A percentile compares a stretch with the other conserved stretches of the same genome.
Conservation (phyloP, 23 tunicate genomes). For the Diplosoma virens region DNA sequence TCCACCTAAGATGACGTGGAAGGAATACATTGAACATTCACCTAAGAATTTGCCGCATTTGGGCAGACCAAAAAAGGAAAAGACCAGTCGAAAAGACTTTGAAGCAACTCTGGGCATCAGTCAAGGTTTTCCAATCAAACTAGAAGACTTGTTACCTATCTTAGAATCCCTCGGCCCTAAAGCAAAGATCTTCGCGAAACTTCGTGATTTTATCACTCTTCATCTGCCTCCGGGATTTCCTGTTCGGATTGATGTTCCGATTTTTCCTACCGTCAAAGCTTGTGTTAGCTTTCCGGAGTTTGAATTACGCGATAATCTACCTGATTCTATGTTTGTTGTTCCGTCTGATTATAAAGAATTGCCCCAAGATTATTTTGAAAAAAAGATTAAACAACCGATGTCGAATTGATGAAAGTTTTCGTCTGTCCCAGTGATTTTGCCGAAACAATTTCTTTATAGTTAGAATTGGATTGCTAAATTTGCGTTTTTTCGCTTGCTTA, state of each 20-base stretch:
- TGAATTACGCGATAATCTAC: slow-evolving; percentile 39
- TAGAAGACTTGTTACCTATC: slow-evolving; percentile 71
- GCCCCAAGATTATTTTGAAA: slow-evolving; percentile 57
- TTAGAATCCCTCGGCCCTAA: slow-evolving; percentile 77
- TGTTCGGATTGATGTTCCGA: slow-evolving; percentile 71
- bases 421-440: too few relatives aligned
- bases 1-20: slow-evolving; percentile 37
- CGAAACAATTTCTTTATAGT: too few relatives aligned
- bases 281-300: slow-evolving; percentile 78
- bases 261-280: slow-evolving; percentile 88
- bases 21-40: slow-evolving; percentile 26
- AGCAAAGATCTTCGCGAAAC: slow-evolving; percentile 65
- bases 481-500: too few relatives aligned
- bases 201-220: slow-evolving; percentile 70
- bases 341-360: slow-evolving; percentile 45
- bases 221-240: slow-evolving; percentile 90
- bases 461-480: too few relatives aligned
- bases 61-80: slow-evolving; percentile 53
- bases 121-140: slow-evolving; percentile 66
- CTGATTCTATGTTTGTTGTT: slow-evolving; percentile 49
- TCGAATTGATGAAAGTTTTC: too few relatives aligned
- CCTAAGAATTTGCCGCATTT: slow-evolving; percentile 23
- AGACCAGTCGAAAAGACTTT: slow-evolving; percentile 48
- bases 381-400: slow-evolving; percentile 42
- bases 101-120: slow-evolving; percentile 73